Conservation (phyloP, 2,888 invertebrate species). For the Callosobruchus maculatus region DNA sequence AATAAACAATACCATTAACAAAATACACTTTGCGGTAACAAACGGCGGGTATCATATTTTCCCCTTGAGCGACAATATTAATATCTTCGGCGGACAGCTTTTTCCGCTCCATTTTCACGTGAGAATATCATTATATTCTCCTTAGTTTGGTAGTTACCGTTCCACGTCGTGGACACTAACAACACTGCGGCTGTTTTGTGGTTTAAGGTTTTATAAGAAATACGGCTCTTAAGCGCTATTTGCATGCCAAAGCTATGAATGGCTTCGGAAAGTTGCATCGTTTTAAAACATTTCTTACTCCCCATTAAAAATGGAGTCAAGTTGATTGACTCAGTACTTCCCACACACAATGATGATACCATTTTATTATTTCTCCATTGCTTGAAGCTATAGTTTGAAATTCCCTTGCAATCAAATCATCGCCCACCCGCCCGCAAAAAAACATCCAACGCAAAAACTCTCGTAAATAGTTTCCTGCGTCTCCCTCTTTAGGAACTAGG, state of each 20-base stretch:
- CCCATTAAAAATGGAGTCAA: too few species aligned
- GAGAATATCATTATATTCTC: neutral
- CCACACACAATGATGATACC: too few species aligned
- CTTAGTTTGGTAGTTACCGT: neutral
- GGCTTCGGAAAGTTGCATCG: neutral
- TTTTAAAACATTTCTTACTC: neutral
- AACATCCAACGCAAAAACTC: too few species aligned
- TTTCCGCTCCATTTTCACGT: neutral
- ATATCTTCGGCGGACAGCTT: neutral
- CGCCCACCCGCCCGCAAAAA: too few species aligned
- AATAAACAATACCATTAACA: neutral
- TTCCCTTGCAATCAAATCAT: too few species aligned
- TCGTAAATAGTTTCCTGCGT: too few species aligned
- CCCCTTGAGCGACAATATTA: neutral
- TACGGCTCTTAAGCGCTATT: neutral
- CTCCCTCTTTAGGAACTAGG: too few species aligned
- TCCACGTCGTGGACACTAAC: neutral
- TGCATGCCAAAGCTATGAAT: neutral
- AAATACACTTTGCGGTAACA: neutral
- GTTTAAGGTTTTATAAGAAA: neutral
- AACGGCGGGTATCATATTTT: neutral
- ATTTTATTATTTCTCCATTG: too few species aligned
- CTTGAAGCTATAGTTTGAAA: too few species aligned
- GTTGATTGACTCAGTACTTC: too few species aligned
- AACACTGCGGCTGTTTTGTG: neutral